phyloP scores from a whole-genome alignment of 2,797 vertebrate species.

The Acipenser transmontanus region DNA sequence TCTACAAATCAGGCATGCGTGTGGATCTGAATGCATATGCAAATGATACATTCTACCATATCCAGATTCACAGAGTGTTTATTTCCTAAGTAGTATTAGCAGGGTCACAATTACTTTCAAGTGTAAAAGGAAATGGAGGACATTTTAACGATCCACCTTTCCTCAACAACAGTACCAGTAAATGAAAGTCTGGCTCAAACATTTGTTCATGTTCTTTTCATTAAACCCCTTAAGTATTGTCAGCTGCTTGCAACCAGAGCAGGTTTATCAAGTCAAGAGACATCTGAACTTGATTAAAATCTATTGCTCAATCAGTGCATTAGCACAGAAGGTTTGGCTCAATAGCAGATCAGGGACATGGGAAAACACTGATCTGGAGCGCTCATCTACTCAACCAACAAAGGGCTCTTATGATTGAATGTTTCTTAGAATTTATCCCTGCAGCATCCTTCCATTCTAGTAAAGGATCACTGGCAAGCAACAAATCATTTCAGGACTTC shows the following conservation, averaged over 20 bases:
- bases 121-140: neutral
- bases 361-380: too few species aligned
- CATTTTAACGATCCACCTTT: neutral
- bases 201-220: neutral
- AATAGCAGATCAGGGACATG: neutral
- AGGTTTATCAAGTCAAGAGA: neutral
- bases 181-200: neutral
- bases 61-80: too few species aligned
- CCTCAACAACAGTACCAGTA: neutral
- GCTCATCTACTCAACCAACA: too few species aligned
- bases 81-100: neutral
- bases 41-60: too few species aligned
- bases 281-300: constrained; percentile 5
- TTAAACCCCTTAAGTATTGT: neutral
- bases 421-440: too few species aligned
- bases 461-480: too few species aligned
- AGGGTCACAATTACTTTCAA: neutral
- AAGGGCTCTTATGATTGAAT: too few species aligned
- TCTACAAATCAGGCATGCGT: too few species aligned
- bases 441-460: too few species aligned
- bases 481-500: too few species aligned
- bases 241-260: neutral
- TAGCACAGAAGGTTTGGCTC: neutral
- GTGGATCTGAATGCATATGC: too few species aligned
- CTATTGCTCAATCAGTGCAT: constrained; percentile 2